Evolutionary conservation across 2,113 vertebrate genomes (phyloP).

Genomic region (human (Homo sapiens)): DNA sequence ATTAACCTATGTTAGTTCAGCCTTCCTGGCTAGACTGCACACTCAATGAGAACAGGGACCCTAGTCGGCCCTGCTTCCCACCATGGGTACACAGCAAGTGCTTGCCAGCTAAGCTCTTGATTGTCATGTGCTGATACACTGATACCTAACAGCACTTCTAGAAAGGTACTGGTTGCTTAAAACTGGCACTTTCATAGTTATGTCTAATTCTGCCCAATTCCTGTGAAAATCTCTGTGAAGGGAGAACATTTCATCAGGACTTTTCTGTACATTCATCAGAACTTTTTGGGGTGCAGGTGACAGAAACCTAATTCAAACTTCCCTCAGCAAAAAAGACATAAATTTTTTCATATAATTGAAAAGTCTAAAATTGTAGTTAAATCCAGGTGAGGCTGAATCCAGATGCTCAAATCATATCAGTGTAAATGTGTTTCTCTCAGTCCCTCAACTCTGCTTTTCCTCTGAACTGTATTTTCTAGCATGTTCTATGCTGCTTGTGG

Average conservation of each 20-base stretch:
- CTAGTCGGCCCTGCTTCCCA: neutral
- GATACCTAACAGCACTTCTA: neutral
- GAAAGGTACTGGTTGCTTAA: neutral
- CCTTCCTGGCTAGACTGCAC: neutral
- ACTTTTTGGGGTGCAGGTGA: neutral
- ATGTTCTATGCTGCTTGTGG: neutral
- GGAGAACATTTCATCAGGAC: neutral
- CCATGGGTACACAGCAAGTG: neutral
- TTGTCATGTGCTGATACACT: neutral
- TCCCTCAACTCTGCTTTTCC: neutral
- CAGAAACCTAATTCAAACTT: neutral
- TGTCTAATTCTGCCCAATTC: neutral
- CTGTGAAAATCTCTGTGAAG: conserved; percentile 28
- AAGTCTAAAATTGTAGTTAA: neutral
- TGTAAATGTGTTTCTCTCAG: neutral
- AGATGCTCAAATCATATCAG: neutral
- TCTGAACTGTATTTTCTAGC: neutral
- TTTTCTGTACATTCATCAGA: neutral
- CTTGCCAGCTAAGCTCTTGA: neutral
- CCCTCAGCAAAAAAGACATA: neutral
- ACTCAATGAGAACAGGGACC: neutral
- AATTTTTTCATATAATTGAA: neutral
- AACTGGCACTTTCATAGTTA: neutral
- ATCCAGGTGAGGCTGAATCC: neutral
- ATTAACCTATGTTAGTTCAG: neutral